phyloP scores from a whole-genome alignment of 2,113 vertebrate genomes.

The Semicossyphus pulcher region DNA sequence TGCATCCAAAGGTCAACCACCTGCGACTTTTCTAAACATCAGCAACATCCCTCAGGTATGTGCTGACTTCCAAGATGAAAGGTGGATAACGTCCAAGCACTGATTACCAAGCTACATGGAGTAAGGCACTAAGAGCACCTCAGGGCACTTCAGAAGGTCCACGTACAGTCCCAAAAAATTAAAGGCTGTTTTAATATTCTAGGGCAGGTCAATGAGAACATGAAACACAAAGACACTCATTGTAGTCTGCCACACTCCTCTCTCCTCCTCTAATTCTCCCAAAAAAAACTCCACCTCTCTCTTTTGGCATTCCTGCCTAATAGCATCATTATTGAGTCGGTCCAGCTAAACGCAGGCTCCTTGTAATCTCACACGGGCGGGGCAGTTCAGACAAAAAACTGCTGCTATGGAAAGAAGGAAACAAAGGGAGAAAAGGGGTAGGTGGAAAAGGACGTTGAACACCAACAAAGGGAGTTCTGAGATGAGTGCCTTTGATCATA shows the following conservation, averaged over 20 bases:
- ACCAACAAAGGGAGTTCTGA: constrained; percentile 50
- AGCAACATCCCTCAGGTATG: constrained; percentile 42
- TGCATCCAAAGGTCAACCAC: not conserved
- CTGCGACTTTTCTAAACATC: not conserved
- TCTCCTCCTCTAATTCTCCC: constrained; percentile 55
- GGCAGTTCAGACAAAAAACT: constrained; percentile 57
- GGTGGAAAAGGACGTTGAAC: constrained; percentile 29
- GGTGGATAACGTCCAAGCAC: constrained; percentile 31
- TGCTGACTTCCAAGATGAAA: constrained; percentile 51
- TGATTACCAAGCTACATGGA: constrained; percentile 57
- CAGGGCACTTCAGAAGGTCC: constrained; percentile 22
- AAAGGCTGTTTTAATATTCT: constrained; percentile 72
- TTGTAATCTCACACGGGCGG: constrained; percentile 80
- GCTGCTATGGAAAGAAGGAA: constrained; percentile 49
- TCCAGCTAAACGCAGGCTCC: constrained; percentile 75
- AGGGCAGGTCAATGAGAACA: constrained; percentile 58
- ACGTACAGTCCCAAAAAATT: constrained; percentile 64
- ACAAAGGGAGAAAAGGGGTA: constrained; percentile 53
- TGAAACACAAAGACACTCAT: constrained; percentile 64
- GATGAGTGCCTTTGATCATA: constrained; percentile 73
- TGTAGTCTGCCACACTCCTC: constrained; percentile 59
- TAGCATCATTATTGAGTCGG: constrained; percentile 83
- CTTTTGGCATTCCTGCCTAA: constrained; percentile 83
- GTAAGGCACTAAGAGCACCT: constrained; percentile 29
- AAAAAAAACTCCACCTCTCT: constrained; percentile 63